Evolutionary conservation across 2,888 invertebrate genomes (phyloP).

Genomic region (Drosophila colorata): DNA sequence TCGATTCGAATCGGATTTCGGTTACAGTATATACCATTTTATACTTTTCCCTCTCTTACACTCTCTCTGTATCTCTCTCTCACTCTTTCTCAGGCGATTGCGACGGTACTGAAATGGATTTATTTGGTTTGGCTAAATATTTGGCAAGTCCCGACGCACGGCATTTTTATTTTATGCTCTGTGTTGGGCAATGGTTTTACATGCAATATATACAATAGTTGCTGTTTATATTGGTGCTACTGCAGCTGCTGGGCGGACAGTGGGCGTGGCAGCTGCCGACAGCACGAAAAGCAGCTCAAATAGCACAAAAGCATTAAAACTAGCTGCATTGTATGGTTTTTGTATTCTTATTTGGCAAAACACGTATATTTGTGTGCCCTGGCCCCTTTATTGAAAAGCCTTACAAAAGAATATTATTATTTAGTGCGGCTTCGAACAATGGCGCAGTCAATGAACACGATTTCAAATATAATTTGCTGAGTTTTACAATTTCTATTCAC

Average conservation of each 20-base stretch:
- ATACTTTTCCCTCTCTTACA: background rate
- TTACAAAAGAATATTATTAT: conserved; percentile 53
- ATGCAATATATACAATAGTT: conserved; percentile 60
- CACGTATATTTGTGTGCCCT: conserved; percentile 5
- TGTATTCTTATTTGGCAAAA: conserved; percentile 7
- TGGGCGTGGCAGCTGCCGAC: conserved; percentile 47
- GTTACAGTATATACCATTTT: conserved; percentile 28
- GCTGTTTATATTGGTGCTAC: conserved; percentile 61
- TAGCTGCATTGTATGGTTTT: conserved; percentile 21
- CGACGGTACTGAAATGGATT: conserved; percentile 70
- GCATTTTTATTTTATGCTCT: conserved; percentile 44
- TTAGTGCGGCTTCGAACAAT: conserved; percentile 43
- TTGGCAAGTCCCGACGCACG: conserved; percentile 74
- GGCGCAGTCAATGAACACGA: conserved; percentile 21
- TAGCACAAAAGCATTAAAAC: conserved; percentile 54
- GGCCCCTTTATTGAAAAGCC: background rate
- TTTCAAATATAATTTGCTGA: conserved; percentile 43
- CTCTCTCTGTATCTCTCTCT: background rate
- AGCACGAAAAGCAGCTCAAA: conserved; percentile 49
- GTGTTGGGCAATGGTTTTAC: conserved; percentile 59
- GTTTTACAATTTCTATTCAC: conserved; percentile 13
- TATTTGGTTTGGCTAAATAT: conserved; percentile 77
- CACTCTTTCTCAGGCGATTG: conserved; percentile 5
- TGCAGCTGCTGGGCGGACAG: conserved; percentile 13
- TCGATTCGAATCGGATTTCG: conserved; percentile 29